A percentile compares a stretch with the other conserved stretches of the same genome.
Evolutionary conservation across 1,140 invertebrate genomes (phyloP).

Genomic region (Venustaconcha ellipsiformis): DNA sequence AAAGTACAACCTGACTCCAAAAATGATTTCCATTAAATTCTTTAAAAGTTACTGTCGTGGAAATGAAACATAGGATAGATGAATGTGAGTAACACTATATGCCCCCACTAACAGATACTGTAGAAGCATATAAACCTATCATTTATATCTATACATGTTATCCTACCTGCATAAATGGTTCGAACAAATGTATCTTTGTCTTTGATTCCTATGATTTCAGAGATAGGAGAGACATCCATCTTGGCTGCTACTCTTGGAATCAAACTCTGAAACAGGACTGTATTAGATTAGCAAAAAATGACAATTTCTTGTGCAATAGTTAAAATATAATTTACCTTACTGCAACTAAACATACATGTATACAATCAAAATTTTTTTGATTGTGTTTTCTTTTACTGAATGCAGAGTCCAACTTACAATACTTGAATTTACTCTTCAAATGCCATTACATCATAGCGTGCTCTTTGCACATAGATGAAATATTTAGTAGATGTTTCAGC

Average conservation of each 20-base stretch:
- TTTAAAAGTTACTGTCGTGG: too few species aligned
- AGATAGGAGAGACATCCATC: conserved; percentile 94
- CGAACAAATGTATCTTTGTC: conserved; percentile 93
- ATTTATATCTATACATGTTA: too few species aligned
- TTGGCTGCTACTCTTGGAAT: conserved; percentile 95
- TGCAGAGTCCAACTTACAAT: background rate
- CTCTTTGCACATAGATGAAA: too few species aligned
- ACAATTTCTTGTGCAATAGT: background rate
- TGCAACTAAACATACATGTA: background rate
- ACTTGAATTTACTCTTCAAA: background rate
- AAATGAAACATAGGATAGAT: too few species aligned
- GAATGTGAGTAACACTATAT: too few species aligned
- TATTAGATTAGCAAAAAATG: background rate
- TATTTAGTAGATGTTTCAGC: too few species aligned
- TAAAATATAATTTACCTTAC: background rate
- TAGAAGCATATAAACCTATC: too few species aligned
- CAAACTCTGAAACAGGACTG: conserved; percentile 72
- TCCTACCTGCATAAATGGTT: conserved; percentile 93
- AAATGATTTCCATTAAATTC: too few species aligned
- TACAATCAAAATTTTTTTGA: background rate
- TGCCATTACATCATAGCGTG: too few species aligned
- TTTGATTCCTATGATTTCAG: conserved; percentile 94
- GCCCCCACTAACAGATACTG: too few species aligned
- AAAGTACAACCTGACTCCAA: too few species aligned
- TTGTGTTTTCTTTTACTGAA: background rate